Base-by-base conservation (phyloP, 2,113 vertebrate species). In the Sclerurus mexicanus region DNA sequence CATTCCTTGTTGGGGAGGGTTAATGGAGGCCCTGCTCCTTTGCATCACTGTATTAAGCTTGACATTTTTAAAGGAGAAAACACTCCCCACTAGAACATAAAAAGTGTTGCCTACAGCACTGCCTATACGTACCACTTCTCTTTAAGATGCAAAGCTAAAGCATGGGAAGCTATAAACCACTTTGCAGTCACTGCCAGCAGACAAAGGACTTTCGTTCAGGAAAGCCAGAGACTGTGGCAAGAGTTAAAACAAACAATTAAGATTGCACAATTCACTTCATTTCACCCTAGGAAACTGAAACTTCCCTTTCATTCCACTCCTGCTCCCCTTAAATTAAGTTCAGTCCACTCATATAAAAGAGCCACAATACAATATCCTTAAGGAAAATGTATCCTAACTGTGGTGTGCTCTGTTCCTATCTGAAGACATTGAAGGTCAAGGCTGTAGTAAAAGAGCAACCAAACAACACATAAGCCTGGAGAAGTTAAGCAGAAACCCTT, bases 51-150 rank as follows among this genome's bases (percentile, higher is more conserved):
- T 56, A 93, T 96, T 89, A 74, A 90, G 64, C 62, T 50, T 94
- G 86, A 93, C 73, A 76, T 93, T 93, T 96, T 97, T 88, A 95
- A 96, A 96, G 90, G 78, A 95, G 69, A 95, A 93, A 96, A 80
- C 82, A 64, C 66, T 85, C 78, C 56, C 62, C 68, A 73, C 81
- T 79, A 80, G 81, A 92, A 95, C 77, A 86, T 93, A 74, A 96
- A 96, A 96, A 39, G 52, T n/a, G 96, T 94, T 79, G 87, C 91
- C 94, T 95, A 84, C 86, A 96, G 96, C 77, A 3, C 52, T 92
- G 83, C 91, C 87, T 94, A 27, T 44, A 46, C 6, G 33, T 84
- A 93, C 83, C 68, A 53, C 68, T 92, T 85, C 80, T 91, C 81
- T 87, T 81, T 81, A 50, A 1, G 1, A 56, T 0, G 6, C 75